A percentile compares a stretch with the other conserved stretches of the same genome.
These are phyloP conservation scores for Sparidentex hasta DNA, from an alignment of 2,797 vertebrate genomes.

Conservation along the genomic window DNA sequence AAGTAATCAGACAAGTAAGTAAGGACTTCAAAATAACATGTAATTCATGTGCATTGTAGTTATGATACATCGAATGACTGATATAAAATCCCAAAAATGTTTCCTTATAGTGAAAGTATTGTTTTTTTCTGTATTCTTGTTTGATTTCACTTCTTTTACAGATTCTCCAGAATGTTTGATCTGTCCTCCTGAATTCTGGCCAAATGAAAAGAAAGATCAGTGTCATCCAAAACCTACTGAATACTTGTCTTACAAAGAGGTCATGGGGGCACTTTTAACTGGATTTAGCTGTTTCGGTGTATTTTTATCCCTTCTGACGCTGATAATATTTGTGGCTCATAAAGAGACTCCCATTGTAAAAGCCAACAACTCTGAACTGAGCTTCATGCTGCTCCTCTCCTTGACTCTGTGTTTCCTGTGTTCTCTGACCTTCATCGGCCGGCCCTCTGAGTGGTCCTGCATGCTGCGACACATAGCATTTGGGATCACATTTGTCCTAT, in stretches of 20 bases:
- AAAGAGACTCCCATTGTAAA: constrained; percentile 77
- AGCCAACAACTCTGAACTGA: constrained; percentile 78
- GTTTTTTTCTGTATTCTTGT: constrained; percentile 8
- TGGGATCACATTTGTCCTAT: constrained; percentile 80
- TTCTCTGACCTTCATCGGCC: constrained; percentile 77
- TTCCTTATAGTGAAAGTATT: background rate
- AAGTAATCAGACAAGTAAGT: constrained; percentile 36
- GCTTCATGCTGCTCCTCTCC: constrained; percentile 79
- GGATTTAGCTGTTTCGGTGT: constrained; percentile 70
- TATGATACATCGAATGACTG: background rate
- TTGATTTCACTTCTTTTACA: constrained; percentile 26
- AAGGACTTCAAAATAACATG: background rate
- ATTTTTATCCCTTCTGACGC: constrained; percentile 70
- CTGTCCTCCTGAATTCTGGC: constrained; percentile 76
- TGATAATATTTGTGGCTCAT: constrained; percentile 64
- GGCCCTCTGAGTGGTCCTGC: constrained; percentile 79
- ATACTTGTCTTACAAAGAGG: constrained; percentile 79
- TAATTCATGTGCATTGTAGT: background rate
- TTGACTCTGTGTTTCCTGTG: constrained; percentile 78
- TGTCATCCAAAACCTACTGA: constrained; percentile 79
- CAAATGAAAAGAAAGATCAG: constrained; percentile 71
- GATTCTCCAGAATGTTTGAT: constrained; percentile 75
- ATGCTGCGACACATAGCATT: constrained; percentile 79
- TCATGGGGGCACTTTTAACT: constrained; percentile 78
- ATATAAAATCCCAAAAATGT: too few relatives aligned